Evolutionary conservation across 2,797 vertebrate genomes (phyloP), one percentile per base, ranked within the genome.

Genomic region (Cynodonichthys magdalenae): DNA sequence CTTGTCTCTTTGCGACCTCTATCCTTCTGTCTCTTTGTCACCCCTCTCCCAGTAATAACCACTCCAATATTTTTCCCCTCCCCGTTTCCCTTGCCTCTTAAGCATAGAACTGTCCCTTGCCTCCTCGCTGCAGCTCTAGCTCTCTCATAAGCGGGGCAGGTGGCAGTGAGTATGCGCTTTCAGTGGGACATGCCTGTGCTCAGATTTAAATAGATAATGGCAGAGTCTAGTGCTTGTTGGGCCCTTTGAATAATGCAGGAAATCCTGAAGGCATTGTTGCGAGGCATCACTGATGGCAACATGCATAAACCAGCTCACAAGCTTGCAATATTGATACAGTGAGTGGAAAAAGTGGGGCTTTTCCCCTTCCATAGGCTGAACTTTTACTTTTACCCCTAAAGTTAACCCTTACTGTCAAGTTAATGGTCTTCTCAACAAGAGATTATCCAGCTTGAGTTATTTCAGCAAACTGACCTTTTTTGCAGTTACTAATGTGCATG

Each of bases 171-270:
- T 75, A 68, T 77, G 78, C 15, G 63, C 80, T 90, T 85, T 83
- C 80, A 76, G 74, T 70, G 77, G 90, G 84, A 85, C 83, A 81
- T 78, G 89, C 82, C 80, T 81, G 78, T 45, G 39, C 85, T 89
- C 66, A 74, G 85, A 92, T 92, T 90, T 91, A 90, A 89, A 92
- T 90, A 90, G 90, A 92, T 91, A 90, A 90, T 89, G 81, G 83
- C 85, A 82, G 71, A 77, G 81, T 79, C 85, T 54, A 70, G 84
- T 66, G 86, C 82, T 89, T 89, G 86, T 83, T 84, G 86, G 87
- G 86, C 63, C 63, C 65, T 71, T 69, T 92, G 85, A 92, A 93
- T 93, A 91, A 91, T 92, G 89, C 82, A 93, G 51, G 53, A 66
- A 82, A 74, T 91, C 83, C 86, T 84, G 77, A 86, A 91, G 88